These are phyloP conservation scores for Megalops cyprinoides DNA, from an alignment of 2,797 vertebrate species.

Conservation along the genomic window DNA sequence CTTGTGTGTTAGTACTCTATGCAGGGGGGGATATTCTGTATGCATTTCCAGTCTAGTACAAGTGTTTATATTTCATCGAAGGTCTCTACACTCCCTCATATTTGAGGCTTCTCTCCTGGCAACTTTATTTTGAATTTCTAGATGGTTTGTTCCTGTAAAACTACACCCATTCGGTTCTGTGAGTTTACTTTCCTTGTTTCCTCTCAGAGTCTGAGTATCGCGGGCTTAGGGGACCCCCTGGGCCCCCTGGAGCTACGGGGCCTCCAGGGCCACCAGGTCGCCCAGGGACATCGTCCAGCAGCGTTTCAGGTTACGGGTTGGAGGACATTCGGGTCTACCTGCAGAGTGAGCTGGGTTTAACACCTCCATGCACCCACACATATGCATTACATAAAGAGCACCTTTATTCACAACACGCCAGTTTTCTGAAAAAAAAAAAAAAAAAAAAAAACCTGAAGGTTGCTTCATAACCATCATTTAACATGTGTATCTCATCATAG, in stretches of 20 bases:
- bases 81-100: too few species aligned
- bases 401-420: too few species aligned
- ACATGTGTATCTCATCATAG: not conserved
- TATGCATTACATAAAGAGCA: not conserved
- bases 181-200: not conserved
- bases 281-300: conserved; percentile 54
- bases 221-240: conserved; percentile 74
- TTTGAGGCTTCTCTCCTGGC: not conserved
- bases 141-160: not conserved
- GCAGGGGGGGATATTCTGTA: too few species aligned
- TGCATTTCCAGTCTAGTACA: too few species aligned
- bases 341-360: conserved; percentile 74
- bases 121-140: not conserved
- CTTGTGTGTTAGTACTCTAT: too few species aligned
- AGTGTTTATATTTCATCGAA: too few species aligned
- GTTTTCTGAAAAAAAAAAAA: too few species aligned
- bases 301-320: conserved; percentile 66
- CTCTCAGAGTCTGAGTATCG: conserved; percentile 56
- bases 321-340: conserved; percentile 86
- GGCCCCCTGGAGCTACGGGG: conserved; percentile 75
- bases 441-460: not conserved
- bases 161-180: not conserved
- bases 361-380: not conserved
- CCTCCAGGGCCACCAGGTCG: conserved; percentile 59
- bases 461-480: not conserved